phyloP scores from a whole-genome alignment of 2,113 vertebrate genomes.

The Epinephelus lanceolatus region DNA sequence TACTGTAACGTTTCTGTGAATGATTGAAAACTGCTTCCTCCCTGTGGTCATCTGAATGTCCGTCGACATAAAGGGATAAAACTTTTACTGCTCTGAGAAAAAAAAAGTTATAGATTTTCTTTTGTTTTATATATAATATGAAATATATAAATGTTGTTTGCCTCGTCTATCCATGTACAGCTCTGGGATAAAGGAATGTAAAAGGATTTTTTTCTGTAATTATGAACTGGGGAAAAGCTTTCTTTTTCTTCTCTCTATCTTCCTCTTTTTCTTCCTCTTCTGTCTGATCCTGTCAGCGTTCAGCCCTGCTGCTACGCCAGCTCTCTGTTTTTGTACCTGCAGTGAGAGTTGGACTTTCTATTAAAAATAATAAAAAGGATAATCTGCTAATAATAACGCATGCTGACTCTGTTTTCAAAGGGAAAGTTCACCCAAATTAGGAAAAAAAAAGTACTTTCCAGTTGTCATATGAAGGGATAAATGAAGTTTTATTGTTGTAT shows the following conservation, averaged over 20 bases:
- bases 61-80: constrained; percentile 46
- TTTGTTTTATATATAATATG: constrained; percentile 55
- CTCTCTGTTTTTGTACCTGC: constrained; percentile 77
- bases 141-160: constrained; percentile 49
- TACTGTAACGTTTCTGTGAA: not conserved
- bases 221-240: constrained; percentile 44
- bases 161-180: constrained; percentile 57
- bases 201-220: constrained; percentile 60
- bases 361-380: constrained; percentile 72
- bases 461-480: not conserved
- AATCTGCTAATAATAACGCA: constrained; percentile 28
- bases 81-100: constrained; percentile 29
- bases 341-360: constrained; percentile 77
- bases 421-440: not conserved
- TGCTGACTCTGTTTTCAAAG: constrained; percentile 1
- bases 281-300: constrained; percentile 38
- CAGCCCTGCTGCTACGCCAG: constrained; percentile 70
- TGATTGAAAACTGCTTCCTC: not conserved
- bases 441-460: not conserved
- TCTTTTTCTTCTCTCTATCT: constrained; percentile 3
- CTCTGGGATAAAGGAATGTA: constrained; percentile 74
- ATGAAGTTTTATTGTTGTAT: not conserved
- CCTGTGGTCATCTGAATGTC: constrained; percentile 27
- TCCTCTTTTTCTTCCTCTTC: not conserved
- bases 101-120: constrained; percentile 12